Conservation (phyloP, 2,888 invertebrate species). For the Nephrocerus scutellatus region DNA sequence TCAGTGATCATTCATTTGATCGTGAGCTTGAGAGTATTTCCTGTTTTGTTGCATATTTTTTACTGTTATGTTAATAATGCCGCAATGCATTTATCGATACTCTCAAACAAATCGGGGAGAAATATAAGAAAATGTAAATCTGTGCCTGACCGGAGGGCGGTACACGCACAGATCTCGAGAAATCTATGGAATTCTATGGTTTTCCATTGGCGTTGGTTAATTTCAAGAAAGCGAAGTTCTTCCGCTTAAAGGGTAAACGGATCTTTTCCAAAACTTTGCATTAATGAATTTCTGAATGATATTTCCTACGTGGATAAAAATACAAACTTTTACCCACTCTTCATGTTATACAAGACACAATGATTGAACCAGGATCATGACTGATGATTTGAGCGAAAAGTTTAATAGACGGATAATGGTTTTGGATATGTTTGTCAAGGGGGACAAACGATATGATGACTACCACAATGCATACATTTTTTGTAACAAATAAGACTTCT, state of each 20-base stretch:
- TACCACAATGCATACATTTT: no score
- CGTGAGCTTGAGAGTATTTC: conserved; percentile 78
- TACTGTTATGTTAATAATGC: conserved; percentile 92
- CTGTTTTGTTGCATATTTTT: conserved; percentile 88
- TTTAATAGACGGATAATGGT: no score
- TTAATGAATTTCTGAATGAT: conserved; percentile 90
- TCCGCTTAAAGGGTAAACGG: conserved; percentile 84
- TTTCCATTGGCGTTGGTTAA: conserved; percentile 98
- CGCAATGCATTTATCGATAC: conserved; percentile 76
- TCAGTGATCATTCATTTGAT: conserved; percentile 58
- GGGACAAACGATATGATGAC: no score
- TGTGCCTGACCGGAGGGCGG: conserved; percentile 96
- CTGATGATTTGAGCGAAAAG: conserved; percentile 59
- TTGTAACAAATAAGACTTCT: no score
- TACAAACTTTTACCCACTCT: conserved; percentile 80
- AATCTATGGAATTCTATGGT: conserved; percentile 87
- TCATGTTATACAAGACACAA: conserved; percentile 78
- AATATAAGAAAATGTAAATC: conserved; percentile 94
- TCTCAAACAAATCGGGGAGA: conserved; percentile 70
- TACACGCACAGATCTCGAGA: conserved; percentile 75
- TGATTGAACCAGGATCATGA: conserved; percentile 81
- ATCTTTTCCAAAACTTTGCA: conserved; percentile 89
- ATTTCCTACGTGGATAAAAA: conserved; percentile 89
- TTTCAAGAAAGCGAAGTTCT: conserved; percentile 93
- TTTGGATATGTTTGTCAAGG: no score